A percentile compares a stretch with the other conserved stretches of the same genome.
These are phyloP conservation scores for Cinara cedri DNA, from an alignment of 2,888 invertebrate genomes.

Conservation along the genomic window DNA sequence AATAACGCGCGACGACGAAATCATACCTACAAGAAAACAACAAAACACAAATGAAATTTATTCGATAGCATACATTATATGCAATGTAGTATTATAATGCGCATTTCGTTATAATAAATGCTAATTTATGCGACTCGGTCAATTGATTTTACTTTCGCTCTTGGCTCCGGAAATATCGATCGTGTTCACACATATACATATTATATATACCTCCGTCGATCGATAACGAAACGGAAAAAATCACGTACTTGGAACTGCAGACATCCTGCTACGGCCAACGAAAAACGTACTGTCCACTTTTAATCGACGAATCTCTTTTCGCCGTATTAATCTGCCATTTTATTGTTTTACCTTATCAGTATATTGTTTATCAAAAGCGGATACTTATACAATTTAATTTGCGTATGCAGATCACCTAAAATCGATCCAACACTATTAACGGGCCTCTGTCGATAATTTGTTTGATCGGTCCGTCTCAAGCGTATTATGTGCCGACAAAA, in stretches of 20 bases:
- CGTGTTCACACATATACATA: not conserved
- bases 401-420: too few species aligned
- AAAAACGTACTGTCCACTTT: not conserved
- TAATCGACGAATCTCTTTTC: too few species aligned
- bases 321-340: too few species aligned
- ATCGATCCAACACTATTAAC: too few species aligned
- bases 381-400: too few species aligned
- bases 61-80: too few species aligned
- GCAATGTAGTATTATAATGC: conserved; percentile 1
- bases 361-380: too few species aligned
- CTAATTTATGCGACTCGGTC: conserved; percentile 27
- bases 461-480: too few species aligned
- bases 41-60: conserved; percentile 1
- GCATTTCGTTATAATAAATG: conserved; percentile 27
- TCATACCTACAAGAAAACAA: not conserved
- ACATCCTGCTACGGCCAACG: not conserved
- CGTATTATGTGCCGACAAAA: too few species aligned
- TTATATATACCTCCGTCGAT: not conserved
- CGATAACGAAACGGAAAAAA: not conserved
- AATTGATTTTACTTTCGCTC: conserved; percentile 30
- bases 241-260: conserved; percentile 2
- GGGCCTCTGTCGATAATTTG: too few species aligned
- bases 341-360: too few species aligned
- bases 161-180: conserved; percentile 32
- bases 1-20: not conserved